Percentiles rank a stretch among this genome's conserved stretches.
phyloP scores from a whole-genome alignment of 2,797 vertebrate genomes.

The Liasis olivaceus region DNA sequence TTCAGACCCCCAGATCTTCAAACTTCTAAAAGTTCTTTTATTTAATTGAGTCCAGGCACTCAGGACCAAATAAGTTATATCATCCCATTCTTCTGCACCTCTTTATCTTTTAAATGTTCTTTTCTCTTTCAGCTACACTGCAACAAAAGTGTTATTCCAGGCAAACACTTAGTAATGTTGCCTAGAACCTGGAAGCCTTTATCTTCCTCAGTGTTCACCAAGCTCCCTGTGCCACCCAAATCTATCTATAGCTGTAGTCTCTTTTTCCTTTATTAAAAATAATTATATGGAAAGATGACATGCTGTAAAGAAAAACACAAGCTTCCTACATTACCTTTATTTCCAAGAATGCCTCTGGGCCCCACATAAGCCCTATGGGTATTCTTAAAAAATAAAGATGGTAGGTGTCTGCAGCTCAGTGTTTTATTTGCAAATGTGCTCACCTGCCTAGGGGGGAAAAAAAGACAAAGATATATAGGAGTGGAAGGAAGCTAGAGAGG shows the following conservation, averaged over 20 bases:
- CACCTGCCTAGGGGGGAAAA: background rate
- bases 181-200: background rate
- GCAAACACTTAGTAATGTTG: background rate
- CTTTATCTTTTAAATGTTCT: background rate
- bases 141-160: background rate
- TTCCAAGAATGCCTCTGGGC: background rate
- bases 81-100: background rate
- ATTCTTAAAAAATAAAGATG: background rate
- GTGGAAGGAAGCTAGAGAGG: background rate
- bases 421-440: background rate
- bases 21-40: background rate
- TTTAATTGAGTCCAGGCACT: background rate
- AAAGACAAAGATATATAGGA: background rate
- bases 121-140: background rate
- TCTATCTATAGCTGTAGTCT: background rate
- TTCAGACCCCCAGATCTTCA: background rate
- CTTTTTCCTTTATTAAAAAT: background rate
- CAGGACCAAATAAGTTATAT: background rate
- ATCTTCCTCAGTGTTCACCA: background rate
- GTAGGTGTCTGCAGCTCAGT: background rate
- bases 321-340: background rate
- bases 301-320: background rate
- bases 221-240: background rate
- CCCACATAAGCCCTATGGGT: background rate
- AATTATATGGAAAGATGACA: background rate